These are phyloP conservation scores for Thereuonema tuberculata DNA, from an alignment of 1,140 invertebrate genomes.

Conservation along the genomic window DNA sequence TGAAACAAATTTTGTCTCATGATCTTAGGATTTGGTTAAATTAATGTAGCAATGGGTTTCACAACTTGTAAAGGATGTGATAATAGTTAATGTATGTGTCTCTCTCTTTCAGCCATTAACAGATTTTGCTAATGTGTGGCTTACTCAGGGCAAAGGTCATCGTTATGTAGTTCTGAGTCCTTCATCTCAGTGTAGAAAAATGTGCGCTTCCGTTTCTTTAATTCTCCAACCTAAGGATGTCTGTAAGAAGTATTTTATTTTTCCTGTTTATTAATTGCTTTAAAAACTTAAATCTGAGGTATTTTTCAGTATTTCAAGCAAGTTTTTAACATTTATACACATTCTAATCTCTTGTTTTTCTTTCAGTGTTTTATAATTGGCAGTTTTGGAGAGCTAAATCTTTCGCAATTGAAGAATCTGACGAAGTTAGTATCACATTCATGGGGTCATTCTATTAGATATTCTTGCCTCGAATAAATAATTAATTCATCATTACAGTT, in stretches of 20 bases:
- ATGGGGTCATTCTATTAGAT: constrained; percentile 53
- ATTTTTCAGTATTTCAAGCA: not conserved
- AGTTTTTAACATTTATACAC: not conserved
- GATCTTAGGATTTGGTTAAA: too few species aligned
- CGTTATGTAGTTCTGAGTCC: constrained; percentile 48
- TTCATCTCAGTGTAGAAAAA: constrained; percentile 46
- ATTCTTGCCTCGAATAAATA: too few species aligned
- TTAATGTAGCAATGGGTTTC: too few species aligned
- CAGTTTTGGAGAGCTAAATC: constrained; percentile 62
- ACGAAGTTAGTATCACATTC: constrained; percentile 47
- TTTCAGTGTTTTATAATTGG: constrained; percentile 69
- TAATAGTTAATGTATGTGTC: too few species aligned
- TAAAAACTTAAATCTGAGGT: constrained; percentile 11
- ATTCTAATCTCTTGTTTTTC: constrained; percentile 20
- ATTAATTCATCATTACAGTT: too few species aligned
- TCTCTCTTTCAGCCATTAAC: constrained; percentile 43
- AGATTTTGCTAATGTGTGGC: constrained; percentile 57
- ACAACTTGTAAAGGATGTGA: too few species aligned
- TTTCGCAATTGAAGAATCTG: constrained; percentile 39
- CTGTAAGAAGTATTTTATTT: constrained; percentile 40
- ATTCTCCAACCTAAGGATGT: constrained; percentile 47
- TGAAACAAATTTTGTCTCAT: too few species aligned
- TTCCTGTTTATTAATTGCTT: not conserved
- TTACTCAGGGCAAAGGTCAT: constrained; percentile 48
- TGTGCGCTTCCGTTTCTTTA: constrained; percentile 47